phyloP scores from a whole-genome alignment of 2,113 vertebrate genomes.

The Microcebus lehilahytsara region DNA sequence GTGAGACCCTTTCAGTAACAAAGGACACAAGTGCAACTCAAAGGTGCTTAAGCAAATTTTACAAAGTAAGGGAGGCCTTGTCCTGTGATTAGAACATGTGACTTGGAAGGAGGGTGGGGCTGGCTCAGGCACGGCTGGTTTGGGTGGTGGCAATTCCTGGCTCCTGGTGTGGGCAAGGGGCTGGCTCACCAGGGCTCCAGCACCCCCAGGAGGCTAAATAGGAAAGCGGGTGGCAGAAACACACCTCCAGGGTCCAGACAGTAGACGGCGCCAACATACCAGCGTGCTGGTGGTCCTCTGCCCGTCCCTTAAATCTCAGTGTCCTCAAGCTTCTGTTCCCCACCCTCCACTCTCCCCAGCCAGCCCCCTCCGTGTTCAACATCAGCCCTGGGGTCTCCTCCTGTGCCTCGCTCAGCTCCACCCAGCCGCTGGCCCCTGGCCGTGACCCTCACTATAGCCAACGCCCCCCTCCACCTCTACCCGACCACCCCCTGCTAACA shows the following conservation, averaged over 20 bases:
- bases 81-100: background rate
- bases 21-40: background rate
- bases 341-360: background rate
- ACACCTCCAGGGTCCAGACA: background rate
- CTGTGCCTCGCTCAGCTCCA: background rate
- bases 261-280: background rate
- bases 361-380: background rate
- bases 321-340: too few relatives aligned
- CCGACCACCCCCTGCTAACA: background rate
- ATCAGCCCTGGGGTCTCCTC: background rate
- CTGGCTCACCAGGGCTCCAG: background rate
- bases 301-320: too few relatives aligned
- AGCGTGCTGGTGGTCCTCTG: background rate
- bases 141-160: background rate
- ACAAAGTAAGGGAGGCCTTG: background rate
- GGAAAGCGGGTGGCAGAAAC: background rate
- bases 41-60: background rate
- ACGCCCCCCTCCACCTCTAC: background rate
- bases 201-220: background rate
- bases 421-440: background rate
- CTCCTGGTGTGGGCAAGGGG: accelerated
- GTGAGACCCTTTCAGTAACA: background rate
- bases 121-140: background rate
- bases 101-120: background rate
- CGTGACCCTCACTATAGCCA: background rate